Conservation (phyloP, 1,140 invertebrate genomes). For the Formica selysi region DNA sequence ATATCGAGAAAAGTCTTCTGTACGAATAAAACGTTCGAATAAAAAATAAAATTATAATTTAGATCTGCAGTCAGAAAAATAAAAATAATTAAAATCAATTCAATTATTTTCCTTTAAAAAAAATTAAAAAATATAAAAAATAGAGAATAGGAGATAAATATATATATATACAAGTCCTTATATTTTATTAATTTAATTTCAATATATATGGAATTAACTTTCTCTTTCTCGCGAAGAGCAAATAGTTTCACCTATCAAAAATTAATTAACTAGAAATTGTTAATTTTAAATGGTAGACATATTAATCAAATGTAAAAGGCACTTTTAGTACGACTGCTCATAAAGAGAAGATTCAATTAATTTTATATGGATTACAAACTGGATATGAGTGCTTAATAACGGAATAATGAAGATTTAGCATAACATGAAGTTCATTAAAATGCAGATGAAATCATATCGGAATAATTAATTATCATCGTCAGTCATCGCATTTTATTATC, state of each 20-base stretch:
- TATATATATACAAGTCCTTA: neutral
- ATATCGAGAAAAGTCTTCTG: neutral
- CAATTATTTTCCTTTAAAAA: neutral
- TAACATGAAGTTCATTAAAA: slow-evolving; percentile 32
- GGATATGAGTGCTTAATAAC: neutral
- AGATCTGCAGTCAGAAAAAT: neutral
- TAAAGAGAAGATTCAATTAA: slow-evolving; percentile 13
- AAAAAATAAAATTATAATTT: slow-evolving; percentile 14
- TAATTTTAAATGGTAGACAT: neutral
- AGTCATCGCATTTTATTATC: slow-evolving; percentile 23
- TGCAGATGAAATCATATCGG: slow-evolving; percentile 20
- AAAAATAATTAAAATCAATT: neutral
- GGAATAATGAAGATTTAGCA: slow-evolving; percentile 30
- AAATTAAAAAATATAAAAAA: neutral
- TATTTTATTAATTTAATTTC: neutral
- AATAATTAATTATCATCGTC: slow-evolving; percentile 38
- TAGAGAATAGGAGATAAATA: neutral
- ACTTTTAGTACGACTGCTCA: neutral
- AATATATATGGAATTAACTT: neutral
- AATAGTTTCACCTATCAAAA: slow-evolving; percentile 1
- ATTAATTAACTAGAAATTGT: slow-evolving; percentile 1
- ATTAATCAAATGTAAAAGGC: neutral
- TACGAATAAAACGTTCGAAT: neutral
- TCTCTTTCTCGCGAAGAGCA: neutral
- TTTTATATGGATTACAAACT: neutral